Evolutionary conservation across 2,888 invertebrate genomes (phyloP).

Genomic region (Drosophila incognita): DNA sequence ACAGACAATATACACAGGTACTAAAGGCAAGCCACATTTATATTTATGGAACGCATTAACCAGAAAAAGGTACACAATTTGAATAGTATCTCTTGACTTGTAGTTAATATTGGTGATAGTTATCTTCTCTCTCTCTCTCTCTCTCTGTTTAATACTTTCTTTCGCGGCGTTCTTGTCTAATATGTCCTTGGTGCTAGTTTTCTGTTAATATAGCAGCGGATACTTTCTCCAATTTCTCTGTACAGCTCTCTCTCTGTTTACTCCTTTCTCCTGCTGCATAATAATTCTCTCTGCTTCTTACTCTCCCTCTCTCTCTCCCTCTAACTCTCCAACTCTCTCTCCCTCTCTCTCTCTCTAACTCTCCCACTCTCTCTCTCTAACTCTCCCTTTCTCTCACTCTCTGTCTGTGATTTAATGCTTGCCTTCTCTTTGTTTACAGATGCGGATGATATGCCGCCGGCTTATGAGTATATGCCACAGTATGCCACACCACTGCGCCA

Average conservation of each 20-base stretch:
- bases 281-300: background rate
- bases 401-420: background rate
- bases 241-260: background rate
- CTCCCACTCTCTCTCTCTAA: too few species aligned
- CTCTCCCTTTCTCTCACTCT: background rate
- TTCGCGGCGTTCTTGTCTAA: background rate
- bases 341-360: too few species aligned
- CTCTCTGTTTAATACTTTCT: background rate
- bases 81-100: background rate
- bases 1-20: conserved; percentile 7
- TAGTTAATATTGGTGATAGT: conserved; percentile 20
- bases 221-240: background rate
- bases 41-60: conserved; percentile 30
- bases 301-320: background rate
- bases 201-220: background rate
- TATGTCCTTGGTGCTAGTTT: background rate
- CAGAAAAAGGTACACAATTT: conserved; percentile 29
- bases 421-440: conserved; percentile 20
- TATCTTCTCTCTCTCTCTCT: background rate
- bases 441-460: conserved; percentile 60
- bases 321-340: background rate
- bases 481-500: conserved; percentile 52
- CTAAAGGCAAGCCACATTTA: conserved; percentile 19
- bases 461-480: conserved; percentile 51
- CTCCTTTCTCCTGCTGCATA: background rate